Conservation (phyloP, 2,888 invertebrate genomes). For the Nemotelus nigrinus region DNA sequence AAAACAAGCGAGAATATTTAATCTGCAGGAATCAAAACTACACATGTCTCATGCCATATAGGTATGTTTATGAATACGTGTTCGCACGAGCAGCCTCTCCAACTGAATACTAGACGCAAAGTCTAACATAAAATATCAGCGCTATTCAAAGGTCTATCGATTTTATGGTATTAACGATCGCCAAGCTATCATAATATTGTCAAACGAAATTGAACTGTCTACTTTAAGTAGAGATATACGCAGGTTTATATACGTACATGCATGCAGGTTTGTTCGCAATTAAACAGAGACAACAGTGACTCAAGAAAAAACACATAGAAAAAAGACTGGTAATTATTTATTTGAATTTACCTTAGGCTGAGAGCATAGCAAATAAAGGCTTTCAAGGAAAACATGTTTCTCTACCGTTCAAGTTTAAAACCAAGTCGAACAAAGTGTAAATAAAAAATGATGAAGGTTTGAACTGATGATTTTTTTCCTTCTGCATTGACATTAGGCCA, state of each 20-base stretch:
- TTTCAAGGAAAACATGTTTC: constrained; percentile 47
- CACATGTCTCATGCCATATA: constrained; percentile 13
- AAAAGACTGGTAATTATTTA: constrained; percentile 50
- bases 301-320: constrained; percentile 32
- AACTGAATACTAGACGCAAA: constrained; percentile 1
- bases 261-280: background rate
- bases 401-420: constrained; percentile 43
- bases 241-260: background rate
- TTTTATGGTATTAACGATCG: constrained; percentile 34
- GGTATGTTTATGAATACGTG: background rate
- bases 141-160: constrained; percentile 20
- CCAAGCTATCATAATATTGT: constrained; percentile 26
- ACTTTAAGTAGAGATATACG: background rate
- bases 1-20: background rate
- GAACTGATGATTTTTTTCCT: constrained; percentile 22
- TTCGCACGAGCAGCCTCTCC: background rate
- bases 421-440: constrained; percentile 33
- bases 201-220: background rate
- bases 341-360: constrained; percentile 53
- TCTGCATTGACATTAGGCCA: background rate
- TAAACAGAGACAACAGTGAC: constrained; percentile 10
- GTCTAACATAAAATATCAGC: background rate
- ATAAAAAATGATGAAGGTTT: constrained; percentile 31
- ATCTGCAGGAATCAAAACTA: constrained; percentile 6
- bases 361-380: constrained; percentile 54